These are phyloP conservation scores for Caenorhabditis drosophilae DNA, from an alignment of 2,888 invertebrate species.

Conservation along the genomic window DNA sequence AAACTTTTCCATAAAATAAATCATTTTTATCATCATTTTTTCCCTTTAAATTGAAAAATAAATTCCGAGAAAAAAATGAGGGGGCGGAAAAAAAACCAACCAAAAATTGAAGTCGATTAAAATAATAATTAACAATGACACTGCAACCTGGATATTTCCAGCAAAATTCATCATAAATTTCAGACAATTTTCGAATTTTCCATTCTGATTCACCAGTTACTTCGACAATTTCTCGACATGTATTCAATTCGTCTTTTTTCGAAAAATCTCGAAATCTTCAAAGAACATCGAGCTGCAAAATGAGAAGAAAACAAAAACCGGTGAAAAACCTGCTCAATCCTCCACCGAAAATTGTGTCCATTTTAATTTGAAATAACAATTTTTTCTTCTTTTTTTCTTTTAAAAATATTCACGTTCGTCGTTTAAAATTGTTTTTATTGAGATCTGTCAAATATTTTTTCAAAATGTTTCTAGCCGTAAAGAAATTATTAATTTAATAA, in stretches of 20 bases:
- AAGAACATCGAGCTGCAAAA: too few relatives aligned
- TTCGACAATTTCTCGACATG: slow-evolving; percentile 27
- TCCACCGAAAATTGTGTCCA: slow-evolving; percentile 14
- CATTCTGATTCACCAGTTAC: slow-evolving; percentile 29
- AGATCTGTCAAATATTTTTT: too few relatives aligned
- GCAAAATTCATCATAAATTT: slow-evolving; percentile 8
- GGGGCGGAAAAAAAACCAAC: too few relatives aligned
- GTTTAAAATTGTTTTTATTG: too few relatives aligned
- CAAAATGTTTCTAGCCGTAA: slow-evolving; percentile 8
- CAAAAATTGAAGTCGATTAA: slow-evolving; percentile 6
- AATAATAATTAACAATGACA: slow-evolving; percentile 36
- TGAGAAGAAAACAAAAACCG: too few relatives aligned
- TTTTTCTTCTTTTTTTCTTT: background rate
- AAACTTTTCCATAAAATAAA: slow-evolving; percentile 32
- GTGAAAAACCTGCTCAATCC: too few relatives aligned
- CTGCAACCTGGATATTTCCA: slow-evolving; percentile 35
- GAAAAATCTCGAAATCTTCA: background rate
- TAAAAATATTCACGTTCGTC: slow-evolving; percentile 5
- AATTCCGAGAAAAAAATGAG: too few relatives aligned
- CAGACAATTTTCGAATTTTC: slow-evolving; percentile 23
- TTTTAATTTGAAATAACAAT: background rate
- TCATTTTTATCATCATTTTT: slow-evolving; percentile 8
- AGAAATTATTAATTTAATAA: slow-evolving; percentile 2
- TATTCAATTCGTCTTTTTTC: background rate
- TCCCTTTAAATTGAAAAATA: background rate